These are phyloP conservation scores for Pachycephus smyrnensis DNA, from an alignment of 2,888 invertebrate species.

Conservation along the genomic window DNA sequence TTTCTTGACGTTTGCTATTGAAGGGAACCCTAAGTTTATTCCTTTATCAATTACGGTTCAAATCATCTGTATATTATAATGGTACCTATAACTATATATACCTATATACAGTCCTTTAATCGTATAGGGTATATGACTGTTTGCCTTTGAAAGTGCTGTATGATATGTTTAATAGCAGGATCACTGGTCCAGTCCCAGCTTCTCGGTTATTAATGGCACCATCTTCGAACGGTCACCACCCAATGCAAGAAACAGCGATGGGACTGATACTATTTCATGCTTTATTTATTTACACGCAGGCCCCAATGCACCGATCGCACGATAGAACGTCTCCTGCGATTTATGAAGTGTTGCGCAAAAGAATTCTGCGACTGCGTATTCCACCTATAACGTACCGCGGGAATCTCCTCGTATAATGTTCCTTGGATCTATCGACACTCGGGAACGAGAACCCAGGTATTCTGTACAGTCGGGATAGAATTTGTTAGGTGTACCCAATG, in stretches of 20 bases:
- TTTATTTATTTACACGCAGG: constrained; percentile 53
- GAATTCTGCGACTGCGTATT: not conserved
- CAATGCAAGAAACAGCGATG: constrained; percentile 43
- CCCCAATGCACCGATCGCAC: constrained; percentile 40
- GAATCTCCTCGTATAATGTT: not conserved
- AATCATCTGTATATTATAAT: not conserved
- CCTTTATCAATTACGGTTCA: not conserved
- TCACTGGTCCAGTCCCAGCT: constrained; percentile 28
- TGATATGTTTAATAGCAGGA: constrained; percentile 51
- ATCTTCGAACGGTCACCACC: constrained; percentile 44
- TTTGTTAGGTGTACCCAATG: not conserved
- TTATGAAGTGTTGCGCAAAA: constrained; percentile 45
- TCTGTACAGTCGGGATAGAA: not conserved
- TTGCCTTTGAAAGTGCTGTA: constrained; percentile 36
- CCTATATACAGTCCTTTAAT: not conserved
- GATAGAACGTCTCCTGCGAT: constrained; percentile 42
- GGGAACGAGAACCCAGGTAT: not conserved
- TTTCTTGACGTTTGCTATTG: not conserved
- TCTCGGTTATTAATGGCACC: constrained; percentile 48
- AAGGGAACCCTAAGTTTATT: not conserved
- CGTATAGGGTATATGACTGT: constrained; percentile 11
- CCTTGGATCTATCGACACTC: not conserved
- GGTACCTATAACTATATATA: not conserved
- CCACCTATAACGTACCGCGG: not conserved
- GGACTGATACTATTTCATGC: constrained; percentile 46